Evolutionary conservation across 2,888 invertebrate species (phyloP), one percentile per base, ranked within the genome.

Genomic region (Lycia hirtaria): DNA sequence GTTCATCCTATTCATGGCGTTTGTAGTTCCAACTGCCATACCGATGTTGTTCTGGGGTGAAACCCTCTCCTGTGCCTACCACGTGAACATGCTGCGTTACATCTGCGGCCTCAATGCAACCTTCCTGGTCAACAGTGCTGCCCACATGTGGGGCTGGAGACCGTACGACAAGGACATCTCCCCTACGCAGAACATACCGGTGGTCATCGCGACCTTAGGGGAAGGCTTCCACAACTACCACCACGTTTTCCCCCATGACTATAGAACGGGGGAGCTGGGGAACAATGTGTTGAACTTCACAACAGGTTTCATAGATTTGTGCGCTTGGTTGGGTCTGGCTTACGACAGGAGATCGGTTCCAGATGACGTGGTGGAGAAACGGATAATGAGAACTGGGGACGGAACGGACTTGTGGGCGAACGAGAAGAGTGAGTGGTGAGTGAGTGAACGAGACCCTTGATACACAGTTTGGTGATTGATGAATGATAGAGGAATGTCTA

Each of bases 51-150:
- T 56, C 40, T 64, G 64, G 52, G 53, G 51, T 20, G 71, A 72
- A 19, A 50, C 50, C 0, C 47, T 65, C 10, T 32, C 33, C 3
- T 51, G 30, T 10, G 52, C 64, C 0, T 72, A 62, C 62, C 59
- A 67, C 10, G 1, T 67, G 2, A 67, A 65, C 30, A 45, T 67
- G n/a, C 14, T 67, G 0, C 43, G 71, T 3, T 52, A 40, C 22
- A 47, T 63, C 0, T 0, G 65, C 0, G 55, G 44, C 1, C 4
- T 55, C 0, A 62, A 71, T 12, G 0, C 62, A 0, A 71, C 75
- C 0, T 95, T 94, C 93, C 75, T 93, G 6, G 94, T 94, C n/a
- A 95, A 95, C 84, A 94, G 94, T 64, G 88, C 92, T 1, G 94
- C 94, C 5, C 95, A 95, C 73, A 64, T 83, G 9, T 88, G 83